Conservation (phyloP, 2,797 vertebrate genomes). For the Enoplosus armatus region DNA sequence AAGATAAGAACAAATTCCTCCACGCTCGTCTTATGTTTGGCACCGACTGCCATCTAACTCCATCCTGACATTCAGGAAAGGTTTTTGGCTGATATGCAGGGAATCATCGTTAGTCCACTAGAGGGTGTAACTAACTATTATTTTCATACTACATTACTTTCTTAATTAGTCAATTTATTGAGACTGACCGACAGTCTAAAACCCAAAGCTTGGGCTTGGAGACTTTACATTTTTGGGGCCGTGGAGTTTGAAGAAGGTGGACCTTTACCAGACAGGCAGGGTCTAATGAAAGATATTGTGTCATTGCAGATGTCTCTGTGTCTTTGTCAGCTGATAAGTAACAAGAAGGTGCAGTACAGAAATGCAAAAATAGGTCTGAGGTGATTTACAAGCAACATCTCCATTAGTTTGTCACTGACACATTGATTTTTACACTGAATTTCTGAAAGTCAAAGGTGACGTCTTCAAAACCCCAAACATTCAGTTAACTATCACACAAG, state of each 20-base stretch:
- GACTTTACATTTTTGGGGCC: neutral
- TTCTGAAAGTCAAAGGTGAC: too few relatives aligned
- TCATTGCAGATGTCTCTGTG: neutral
- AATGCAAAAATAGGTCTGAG: neutral
- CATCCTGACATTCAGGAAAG: constrained; percentile 10
- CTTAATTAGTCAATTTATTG: neutral
- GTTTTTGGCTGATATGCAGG: constrained; percentile 3
- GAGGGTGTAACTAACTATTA: neutral
- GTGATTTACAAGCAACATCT: neutral
- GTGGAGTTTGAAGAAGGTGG: neutral
- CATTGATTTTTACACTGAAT: neutral
- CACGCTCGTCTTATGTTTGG: constrained; percentile 17
- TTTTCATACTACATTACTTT: neutral
- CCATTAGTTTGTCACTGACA: neutral
- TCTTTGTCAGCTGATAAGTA: too few relatives aligned
- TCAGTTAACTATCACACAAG: neutral
- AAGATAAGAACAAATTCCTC: constrained; percentile 24
- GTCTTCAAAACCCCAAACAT: neutral
- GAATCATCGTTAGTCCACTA: neutral
- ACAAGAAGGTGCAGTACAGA: neutral
- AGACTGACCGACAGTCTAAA: neutral
- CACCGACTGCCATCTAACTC: neutral
- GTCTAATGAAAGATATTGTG: neutral
- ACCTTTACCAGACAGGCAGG: neutral
- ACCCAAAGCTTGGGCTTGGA: neutral